Conservation (phyloP, 2,113 vertebrate species). For the Seriola dumerili region DNA sequence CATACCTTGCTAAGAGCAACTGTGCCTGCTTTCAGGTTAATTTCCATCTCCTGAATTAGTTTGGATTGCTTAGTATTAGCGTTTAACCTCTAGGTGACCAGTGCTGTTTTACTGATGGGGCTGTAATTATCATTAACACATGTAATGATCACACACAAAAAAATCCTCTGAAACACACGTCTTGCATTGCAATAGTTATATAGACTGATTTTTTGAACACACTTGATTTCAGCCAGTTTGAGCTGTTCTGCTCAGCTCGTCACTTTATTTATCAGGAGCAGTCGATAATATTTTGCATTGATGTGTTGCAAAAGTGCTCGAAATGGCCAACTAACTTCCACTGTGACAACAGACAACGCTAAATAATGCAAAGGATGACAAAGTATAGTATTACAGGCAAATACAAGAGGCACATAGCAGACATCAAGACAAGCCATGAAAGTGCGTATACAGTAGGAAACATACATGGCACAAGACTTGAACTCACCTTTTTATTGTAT, state of each 20-base stretch:
- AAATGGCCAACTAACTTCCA: not conserved
- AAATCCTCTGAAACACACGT: not conserved
- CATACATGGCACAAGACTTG: not conserved
- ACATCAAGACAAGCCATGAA: not conserved
- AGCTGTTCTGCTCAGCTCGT: not conserved
- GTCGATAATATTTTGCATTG: not conserved
- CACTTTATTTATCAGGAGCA: not conserved
- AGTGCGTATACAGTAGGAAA: not conserved
- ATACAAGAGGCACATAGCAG: not conserved
- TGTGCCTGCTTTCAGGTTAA: conserved; percentile 37
- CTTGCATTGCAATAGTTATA: not conserved
- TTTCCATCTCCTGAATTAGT: conserved; percentile 47
- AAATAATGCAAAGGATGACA: conserved; percentile 33
- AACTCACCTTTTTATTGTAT: not conserved
- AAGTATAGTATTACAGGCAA: conserved; percentile 2
- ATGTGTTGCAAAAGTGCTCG: not conserved
- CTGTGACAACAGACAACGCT: not conserved
- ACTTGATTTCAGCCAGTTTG: not conserved
- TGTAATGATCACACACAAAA: not conserved
- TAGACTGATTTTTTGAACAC: not conserved
- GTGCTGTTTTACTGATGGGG: not conserved
- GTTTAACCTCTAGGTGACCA: conserved; percentile 31
- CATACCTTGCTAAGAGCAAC: conserved; percentile 34
- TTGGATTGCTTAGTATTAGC: conserved; percentile 42
- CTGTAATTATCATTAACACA: not conserved